Evolutionary conservation across 2,888 invertebrate species (phyloP), one percentile per base, ranked within the genome.

Genomic region (Andrena hattorfiana): DNA sequence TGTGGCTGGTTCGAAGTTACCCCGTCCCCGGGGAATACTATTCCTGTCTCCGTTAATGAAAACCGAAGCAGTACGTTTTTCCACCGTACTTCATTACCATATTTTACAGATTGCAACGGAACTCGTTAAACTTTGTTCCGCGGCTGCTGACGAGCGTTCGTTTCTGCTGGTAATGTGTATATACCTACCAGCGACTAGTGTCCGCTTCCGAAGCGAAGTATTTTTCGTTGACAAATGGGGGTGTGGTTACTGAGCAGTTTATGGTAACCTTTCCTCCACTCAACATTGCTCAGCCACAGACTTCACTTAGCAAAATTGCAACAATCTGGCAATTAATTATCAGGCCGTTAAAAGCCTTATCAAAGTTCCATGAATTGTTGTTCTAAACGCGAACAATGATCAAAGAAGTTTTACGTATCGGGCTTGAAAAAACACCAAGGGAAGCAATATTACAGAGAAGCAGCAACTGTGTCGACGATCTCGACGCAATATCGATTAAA

Each of bases 121-220:
- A 78, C 79, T 80, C 79, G 69, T 78, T 78, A 78, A 80, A 80
- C 79, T 80, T 60, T 26, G 13, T 64, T 70, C 54, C 49, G 13
- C 20, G 20, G 10, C 10, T 62, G 10, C 56, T 49, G 72, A 64
- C 66, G 30, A 56, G 6, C 20, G 16, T 66, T 77, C 60, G 20
- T 66, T 60, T 23, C 23, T n/a, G 20, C 4, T 10, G 2, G 10
- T 32, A 42, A 48, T 32, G 4, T 42, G 16, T 42, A 16, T 42
- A 16, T 42, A 42, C 42, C 42, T 30, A 28, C 42, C 5, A 56
- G 49, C 59, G 64, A 64, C 16, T 0, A 23, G n/a, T 23, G 32
- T 5, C 8, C 13, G 16, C 10, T 10, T 42, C 49, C 1, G 23
- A 32, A 10, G 16, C 30, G n/a, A 26, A 49, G 2, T n/a, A 35